phyloP scores from a whole-genome alignment of 1,140 invertebrate species.

The Drosophila fuyamai region DNA sequence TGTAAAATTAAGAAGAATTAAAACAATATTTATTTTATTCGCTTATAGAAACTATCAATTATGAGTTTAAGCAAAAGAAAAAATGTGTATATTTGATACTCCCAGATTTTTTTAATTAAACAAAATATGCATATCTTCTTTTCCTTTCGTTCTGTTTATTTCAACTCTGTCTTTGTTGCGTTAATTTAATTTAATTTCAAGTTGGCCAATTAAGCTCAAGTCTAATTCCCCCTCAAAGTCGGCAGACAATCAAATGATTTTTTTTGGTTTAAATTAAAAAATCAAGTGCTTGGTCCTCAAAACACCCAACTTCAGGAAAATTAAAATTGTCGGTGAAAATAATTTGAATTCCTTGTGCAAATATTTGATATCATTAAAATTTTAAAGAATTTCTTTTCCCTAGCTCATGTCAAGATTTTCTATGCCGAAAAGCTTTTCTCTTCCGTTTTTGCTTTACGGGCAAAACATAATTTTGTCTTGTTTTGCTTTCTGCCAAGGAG shows the following conservation, averaged over 20 bases:
- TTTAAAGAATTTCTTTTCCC: slow-evolving; percentile 51
- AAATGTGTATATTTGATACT: too few species aligned
- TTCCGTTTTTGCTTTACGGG: slow-evolving; percentile 18
- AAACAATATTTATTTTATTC: too few species aligned
- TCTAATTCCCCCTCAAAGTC: neutral
- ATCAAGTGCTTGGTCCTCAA: slow-evolving; percentile 35
- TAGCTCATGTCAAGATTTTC: slow-evolving; percentile 1
- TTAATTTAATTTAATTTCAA: slow-evolving; percentile 14
- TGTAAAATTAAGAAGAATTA: too few species aligned
- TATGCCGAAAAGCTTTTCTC: slow-evolving; percentile 34
- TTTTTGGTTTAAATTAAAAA: slow-evolving; percentile 72
- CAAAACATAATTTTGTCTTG: slow-evolving; percentile 11
- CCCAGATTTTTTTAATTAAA: too few species aligned
- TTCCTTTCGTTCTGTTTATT: neutral
- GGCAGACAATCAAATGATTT: slow-evolving; percentile 6
- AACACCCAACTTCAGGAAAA: slow-evolving; percentile 3
- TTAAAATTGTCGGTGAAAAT: slow-evolving; percentile 10
- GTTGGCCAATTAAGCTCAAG: neutral
- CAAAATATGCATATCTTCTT: too few species aligned
- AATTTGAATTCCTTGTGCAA: slow-evolving; percentile 46
- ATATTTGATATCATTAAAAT: slow-evolving; percentile 79
- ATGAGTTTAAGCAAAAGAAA: too few species aligned
- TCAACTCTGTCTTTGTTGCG: neutral
- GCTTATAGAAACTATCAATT: too few species aligned
- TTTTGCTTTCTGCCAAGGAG: slow-evolving; percentile 38